A percentile compares a stretch with the other conserved stretches of the same genome.
Evolutionary conservation across 2,888 invertebrate genomes (phyloP).

Genomic region (Tipula confusa): DNA sequence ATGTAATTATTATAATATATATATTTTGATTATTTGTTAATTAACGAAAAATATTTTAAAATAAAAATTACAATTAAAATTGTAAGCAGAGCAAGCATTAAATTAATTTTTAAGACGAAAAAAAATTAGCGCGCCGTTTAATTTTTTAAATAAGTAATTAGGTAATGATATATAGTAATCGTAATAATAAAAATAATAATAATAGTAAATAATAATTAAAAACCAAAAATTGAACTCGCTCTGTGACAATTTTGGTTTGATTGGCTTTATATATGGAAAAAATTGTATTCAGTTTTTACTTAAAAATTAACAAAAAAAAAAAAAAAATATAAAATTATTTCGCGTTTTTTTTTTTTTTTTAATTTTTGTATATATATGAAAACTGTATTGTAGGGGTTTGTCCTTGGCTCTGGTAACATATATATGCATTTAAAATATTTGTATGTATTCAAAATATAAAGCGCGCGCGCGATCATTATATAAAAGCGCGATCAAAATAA

Average conservation of each 20-base stretch:
- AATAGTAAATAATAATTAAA: slow-evolving; percentile 4
- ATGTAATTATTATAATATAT: not conserved
- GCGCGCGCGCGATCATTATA: not conserved
- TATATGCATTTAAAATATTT: slow-evolving; percentile 13
- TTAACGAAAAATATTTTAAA: slow-evolving; percentile 12
- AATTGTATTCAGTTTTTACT: slow-evolving; percentile 20
- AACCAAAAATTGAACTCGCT: slow-evolving; percentile 28
- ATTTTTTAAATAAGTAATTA: not conserved
- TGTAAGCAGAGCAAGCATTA: slow-evolving; percentile 14
- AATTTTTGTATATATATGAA: not conserved
- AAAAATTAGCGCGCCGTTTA: not conserved
- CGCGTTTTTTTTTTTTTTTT: not conserved
- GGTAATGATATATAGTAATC: not conserved
- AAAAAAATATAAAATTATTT: slow-evolving; percentile 12
- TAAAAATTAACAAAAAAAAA: not conserved
- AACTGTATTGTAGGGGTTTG: slow-evolving; percentile 30
- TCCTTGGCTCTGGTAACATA: slow-evolving; percentile 32
- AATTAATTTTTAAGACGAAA: not conserved
- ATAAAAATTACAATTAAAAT: slow-evolving; percentile 1
- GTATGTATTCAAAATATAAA: not conserved
- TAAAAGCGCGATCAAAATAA: slow-evolving; percentile 25
- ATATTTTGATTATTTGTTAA: not conserved
- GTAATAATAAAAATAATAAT: not conserved
- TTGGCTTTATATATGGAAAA: slow-evolving; percentile 31
- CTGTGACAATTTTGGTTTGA: slow-evolving; percentile 28